Conservation (phyloP, 2,888 invertebrate species). For the Sympetrum striolatum region DNA sequence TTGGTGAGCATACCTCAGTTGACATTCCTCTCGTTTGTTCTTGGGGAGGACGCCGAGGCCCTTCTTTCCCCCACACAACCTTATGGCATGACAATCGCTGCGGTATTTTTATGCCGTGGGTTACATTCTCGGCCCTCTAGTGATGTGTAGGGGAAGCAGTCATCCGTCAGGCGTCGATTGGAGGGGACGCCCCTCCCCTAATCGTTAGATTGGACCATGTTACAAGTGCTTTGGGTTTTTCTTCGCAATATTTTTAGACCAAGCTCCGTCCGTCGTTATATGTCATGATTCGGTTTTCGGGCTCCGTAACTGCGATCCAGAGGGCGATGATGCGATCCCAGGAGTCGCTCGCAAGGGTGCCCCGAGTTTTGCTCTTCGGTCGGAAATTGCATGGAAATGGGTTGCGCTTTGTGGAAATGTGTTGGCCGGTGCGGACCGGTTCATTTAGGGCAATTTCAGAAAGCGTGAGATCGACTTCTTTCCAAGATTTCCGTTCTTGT, state of each 20-base stretch:
- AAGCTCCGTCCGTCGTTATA: background rate
- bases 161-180: background rate
- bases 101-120: background rate
- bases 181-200: background rate
- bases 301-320: background rate
- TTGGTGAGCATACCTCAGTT: background rate
- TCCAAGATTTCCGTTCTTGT: too few species aligned
- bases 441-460: too few species aligned
- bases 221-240: background rate
- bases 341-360: background rate
- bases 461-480: too few species aligned
- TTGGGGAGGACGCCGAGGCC: background rate
- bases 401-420: too few species aligned
- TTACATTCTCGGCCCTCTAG: background rate
- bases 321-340: background rate
- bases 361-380: background rate
- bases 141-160: background rate
- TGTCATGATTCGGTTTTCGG: background rate
- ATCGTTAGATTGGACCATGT: background rate
- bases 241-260: background rate
- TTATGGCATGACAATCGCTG: conserved; percentile 26
- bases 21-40: background rate
- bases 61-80: conserved; percentile 1
- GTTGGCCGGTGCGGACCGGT: too few species aligned
- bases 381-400: background rate